Conservation (phyloP, 2,797 vertebrate species). For the Halcyon leucocephala region DNA sequence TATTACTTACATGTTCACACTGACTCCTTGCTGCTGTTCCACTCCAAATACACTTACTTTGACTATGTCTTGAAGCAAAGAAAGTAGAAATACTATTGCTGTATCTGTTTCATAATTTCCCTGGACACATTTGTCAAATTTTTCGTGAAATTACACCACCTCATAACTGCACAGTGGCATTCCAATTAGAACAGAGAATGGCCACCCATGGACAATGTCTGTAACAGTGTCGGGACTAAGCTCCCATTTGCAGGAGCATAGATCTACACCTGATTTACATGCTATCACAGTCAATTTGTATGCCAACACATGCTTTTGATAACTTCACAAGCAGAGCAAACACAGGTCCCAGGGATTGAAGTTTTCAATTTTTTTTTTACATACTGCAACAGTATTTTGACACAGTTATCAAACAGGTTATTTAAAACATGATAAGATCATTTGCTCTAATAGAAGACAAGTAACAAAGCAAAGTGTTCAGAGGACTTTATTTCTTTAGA, state of each 20-base stretch:
- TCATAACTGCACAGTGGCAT: neutral
- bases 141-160: neutral
- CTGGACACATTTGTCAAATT: neutral
- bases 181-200: neutral
- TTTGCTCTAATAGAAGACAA: neutral
- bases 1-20: neutral
- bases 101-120: neutral
- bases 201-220: accelerated
- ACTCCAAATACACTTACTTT: neutral
- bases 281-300: neutral
- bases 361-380: neutral
- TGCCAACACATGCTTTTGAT: neutral
- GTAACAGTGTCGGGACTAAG: neutral
- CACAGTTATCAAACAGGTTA: neutral
- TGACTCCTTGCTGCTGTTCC: neutral
- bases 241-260: neutral
- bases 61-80: neutral
- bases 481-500: conserved; percentile 21
- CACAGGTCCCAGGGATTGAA: neutral
- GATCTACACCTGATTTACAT: neutral
- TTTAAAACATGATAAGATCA: neutral
- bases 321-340: neutral
- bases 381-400: neutral
- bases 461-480: neutral
- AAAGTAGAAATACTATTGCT: neutral